Percentiles rank a stretch among this genome's conserved stretches.
These are phyloP conservation scores for Aricia artaxerxes DNA, from an alignment of 2,888 invertebrate species.

Conservation along the genomic window DNA sequence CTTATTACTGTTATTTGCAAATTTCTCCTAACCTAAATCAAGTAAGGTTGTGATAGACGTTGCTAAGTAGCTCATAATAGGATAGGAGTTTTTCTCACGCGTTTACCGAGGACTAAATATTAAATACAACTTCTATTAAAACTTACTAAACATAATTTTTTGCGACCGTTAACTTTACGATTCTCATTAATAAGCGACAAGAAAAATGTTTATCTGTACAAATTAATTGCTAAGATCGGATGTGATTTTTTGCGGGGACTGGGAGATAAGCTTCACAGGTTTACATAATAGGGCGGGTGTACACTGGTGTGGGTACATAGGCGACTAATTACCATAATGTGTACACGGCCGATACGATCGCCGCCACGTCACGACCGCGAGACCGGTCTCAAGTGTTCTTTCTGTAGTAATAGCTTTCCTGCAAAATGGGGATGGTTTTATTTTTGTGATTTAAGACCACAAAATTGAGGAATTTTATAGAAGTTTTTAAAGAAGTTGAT, in stretches of 20 bases:
- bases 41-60: neutral
- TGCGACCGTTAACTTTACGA: neutral
- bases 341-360: conserved; percentile 26
- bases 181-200: conserved; percentile 14
- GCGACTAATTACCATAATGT: conserved; percentile 31
- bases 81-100: neutral
- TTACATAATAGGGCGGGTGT: conserved; percentile 27
- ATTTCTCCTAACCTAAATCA: neutral
- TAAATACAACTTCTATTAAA: neutral
- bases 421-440: conserved; percentile 6
- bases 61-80: neutral
- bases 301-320: conserved; percentile 22
- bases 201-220: conserved; percentile 21
- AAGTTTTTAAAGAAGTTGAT: neutral
- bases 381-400: conserved; percentile 16
- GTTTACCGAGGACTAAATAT: neutral
- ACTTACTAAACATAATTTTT: neutral
- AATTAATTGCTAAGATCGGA: conserved; percentile 25
- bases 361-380: neutral
- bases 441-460: neutral
- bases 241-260: conserved; percentile 25
- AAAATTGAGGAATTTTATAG: neutral
- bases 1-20: neutral
- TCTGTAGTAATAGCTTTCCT: conserved; percentile 28
- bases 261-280: conserved; percentile 26